phyloP scores from a whole-genome alignment of 2,888 invertebrate genomes.

The Atherix ibis region DNA sequence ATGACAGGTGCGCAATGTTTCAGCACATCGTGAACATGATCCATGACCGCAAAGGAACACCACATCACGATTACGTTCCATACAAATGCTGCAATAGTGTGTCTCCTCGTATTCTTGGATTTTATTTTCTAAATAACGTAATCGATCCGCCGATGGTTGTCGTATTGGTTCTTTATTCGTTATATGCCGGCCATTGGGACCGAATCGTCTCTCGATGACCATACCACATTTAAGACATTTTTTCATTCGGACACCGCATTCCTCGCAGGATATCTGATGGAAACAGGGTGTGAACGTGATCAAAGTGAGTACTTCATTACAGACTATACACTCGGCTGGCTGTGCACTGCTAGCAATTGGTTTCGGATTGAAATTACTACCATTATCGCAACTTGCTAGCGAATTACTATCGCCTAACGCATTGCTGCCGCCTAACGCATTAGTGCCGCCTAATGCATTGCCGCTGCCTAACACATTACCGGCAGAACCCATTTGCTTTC shows the following conservation, averaged over 20 bases:
- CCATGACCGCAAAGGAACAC: conserved; percentile 82
- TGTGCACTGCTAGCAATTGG: conserved; percentile 16
- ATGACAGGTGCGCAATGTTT: conserved; percentile 67
- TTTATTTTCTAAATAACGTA: conserved; percentile 53
- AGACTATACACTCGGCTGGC: conserved; percentile 50
- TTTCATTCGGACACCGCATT: conserved; percentile 61
- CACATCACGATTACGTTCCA: conserved; percentile 67
- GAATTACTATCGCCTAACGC: too few relatives aligned
- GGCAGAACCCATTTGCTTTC: too few relatives aligned
- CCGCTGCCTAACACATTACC: too few relatives aligned
- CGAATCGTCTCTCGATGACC: conserved; percentile 40
- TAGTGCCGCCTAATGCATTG: conserved; percentile 14
- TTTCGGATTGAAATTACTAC: too few relatives aligned
- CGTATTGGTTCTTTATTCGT: conserved; percentile 32
- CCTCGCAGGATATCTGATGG: conserved; percentile 57
- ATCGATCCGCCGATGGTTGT: conserved; percentile 48
- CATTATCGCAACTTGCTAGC: too few relatives aligned
- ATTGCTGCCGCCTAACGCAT: conserved; percentile 9
- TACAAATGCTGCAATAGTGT: conserved; percentile 72
- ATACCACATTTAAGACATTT: conserved; percentile 55
- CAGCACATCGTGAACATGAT: conserved; percentile 67
- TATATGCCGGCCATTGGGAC: conserved; percentile 36
- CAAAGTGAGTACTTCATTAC: conserved; percentile 48
- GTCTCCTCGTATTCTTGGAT: conserved; percentile 77
- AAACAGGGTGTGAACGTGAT: conserved; percentile 57